These are phyloP conservation scores for Macropis europaea DNA, from an alignment of 2,888 invertebrate genomes.

Conservation along the genomic window DNA sequence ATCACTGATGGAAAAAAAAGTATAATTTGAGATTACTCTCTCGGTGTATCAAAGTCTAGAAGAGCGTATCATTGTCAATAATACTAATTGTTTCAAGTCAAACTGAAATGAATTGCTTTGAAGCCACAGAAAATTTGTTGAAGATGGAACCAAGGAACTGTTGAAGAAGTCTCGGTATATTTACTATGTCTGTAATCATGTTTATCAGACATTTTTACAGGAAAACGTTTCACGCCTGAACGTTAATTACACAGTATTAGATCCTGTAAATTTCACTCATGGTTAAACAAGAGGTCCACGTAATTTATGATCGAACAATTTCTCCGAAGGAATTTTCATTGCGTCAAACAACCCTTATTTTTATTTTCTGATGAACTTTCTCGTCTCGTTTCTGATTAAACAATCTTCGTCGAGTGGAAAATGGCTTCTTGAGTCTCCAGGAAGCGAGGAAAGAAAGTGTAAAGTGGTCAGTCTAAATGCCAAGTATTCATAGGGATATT, in stretches of 20 bases:
- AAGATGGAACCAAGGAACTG: no score
- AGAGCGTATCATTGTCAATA: no score
- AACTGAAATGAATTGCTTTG: no score
- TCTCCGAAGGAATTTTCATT: slow-evolving; percentile 3
- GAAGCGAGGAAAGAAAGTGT: slow-evolving; percentile 49
- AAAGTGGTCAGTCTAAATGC: slow-evolving; percentile 11
- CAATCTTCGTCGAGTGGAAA: background rate
- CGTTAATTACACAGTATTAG: background rate
- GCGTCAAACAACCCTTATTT: slow-evolving; percentile 23
- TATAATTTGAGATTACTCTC: no score
- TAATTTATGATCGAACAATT: background rate
- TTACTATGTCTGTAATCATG: no score
- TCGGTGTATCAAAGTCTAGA: background rate
- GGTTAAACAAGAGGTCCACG: background rate
- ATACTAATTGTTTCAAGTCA: no score
- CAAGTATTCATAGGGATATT: no score
- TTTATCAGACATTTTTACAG: no score
- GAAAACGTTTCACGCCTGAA: background rate
- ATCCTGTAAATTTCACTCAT: background rate
- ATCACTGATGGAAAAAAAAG: no score
- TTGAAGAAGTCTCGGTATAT: no score
- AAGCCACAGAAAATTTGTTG: no score
- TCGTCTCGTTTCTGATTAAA: slow-evolving; percentile 10
- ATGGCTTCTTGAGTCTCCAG: background rate
- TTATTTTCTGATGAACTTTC: slow-evolving; percentile 40